phyloP scores from a whole-genome alignment of 2,888 invertebrate genomes.

The Spatulosminthurus flaviceps region DNA sequence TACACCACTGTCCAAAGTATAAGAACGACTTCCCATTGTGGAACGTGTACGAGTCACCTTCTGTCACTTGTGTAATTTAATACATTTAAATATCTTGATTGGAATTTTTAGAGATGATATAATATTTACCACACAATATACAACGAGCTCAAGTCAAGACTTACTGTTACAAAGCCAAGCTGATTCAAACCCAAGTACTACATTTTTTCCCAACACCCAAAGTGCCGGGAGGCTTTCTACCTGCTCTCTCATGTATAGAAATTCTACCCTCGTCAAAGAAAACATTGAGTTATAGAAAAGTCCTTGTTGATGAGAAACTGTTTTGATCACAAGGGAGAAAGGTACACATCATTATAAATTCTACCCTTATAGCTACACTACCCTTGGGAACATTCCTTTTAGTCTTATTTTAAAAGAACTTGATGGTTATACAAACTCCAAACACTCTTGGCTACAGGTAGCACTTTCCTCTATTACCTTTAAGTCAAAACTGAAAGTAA shows the following conservation, averaged over 20 bases:
- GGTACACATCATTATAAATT: neutral
- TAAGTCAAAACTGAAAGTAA: too few species aligned
- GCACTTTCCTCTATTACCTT: too few species aligned
- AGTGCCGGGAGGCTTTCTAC: conserved; percentile 40
- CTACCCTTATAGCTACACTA: too few species aligned
- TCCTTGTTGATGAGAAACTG: conserved; percentile 1
- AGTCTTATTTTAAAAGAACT: too few species aligned
- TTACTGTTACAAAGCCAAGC: neutral
- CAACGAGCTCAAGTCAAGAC: neutral
- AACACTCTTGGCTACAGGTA: too few species aligned
- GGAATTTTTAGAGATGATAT: too few species aligned
- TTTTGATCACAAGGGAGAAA: neutral
- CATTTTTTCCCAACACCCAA: conserved; percentile 14
- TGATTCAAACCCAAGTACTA: neutral
- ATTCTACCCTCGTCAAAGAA: neutral
- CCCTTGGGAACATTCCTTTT: too few species aligned
- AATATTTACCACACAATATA: neutral
- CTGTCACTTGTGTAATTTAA: neutral
- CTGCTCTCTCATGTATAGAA: conserved; percentile 10
- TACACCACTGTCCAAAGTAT: conserved; percentile 45
- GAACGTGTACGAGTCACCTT: neutral
- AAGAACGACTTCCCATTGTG: conserved; percentile 30
- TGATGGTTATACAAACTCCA: too few species aligned
- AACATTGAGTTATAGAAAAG: neutral
- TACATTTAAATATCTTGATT: too few species aligned